Evolutionary conservation across 2,888 invertebrate species (phyloP).

Genomic region (Metellina segmentata): DNA sequence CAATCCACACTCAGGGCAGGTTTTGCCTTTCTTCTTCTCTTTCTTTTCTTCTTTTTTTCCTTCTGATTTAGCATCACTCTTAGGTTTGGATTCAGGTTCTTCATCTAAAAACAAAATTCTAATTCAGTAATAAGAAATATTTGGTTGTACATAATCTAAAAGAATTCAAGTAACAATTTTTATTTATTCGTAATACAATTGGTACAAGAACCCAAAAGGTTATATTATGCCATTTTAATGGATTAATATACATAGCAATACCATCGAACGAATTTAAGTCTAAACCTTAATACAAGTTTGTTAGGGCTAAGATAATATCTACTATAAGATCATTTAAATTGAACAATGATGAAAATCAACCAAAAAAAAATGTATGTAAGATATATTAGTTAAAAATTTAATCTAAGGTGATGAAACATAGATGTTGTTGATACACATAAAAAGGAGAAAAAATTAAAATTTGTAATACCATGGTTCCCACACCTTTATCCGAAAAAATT

Average conservation of each 20-base stretch:
- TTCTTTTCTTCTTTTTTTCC: not conserved
- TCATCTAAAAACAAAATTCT: slow-evolving; percentile 1
- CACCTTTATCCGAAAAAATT: too few relatives aligned
- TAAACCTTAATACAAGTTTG: too few relatives aligned
- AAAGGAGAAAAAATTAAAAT: not conserved
- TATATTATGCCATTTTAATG: too few relatives aligned
- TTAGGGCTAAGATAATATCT: not conserved
- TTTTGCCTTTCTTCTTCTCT: slow-evolving; percentile 63
- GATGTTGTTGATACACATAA: not conserved
- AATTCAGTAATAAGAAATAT: not conserved
- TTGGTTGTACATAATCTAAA: not conserved
- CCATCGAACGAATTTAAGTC: too few relatives aligned
- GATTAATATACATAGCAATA: too few relatives aligned
- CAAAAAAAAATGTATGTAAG: not conserved
- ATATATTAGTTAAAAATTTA: not conserved
- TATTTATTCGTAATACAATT: not conserved
- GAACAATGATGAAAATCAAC: not conserved
- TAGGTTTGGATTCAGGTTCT: slow-evolving; percentile 3
- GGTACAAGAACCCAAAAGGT: too few relatives aligned
- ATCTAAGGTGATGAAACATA: not conserved
- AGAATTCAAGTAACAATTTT: not conserved
- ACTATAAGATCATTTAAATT: not conserved
- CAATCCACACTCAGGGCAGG: slow-evolving; percentile 64
- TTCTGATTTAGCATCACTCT: slow-evolving; percentile 33
- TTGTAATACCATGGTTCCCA: too few relatives aligned